Evolutionary conservation across 2,113 vertebrate species (phyloP), one percentile per base, ranked within the genome.

Genomic region (Thryonomys swinderianus): DNA sequence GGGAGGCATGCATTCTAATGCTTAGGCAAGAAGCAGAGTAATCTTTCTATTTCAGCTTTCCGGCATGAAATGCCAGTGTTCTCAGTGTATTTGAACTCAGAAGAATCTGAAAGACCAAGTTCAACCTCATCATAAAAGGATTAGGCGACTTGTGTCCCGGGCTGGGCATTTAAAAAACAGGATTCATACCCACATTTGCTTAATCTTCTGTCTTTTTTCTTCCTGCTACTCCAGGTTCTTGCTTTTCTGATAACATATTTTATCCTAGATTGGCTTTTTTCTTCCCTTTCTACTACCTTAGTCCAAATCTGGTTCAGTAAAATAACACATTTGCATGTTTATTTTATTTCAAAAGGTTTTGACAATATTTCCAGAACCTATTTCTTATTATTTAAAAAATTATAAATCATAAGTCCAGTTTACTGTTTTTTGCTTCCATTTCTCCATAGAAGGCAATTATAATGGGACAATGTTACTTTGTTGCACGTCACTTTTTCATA

Each of bases 291-390:
- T 93, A 7, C 25, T 74, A 13, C 9, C 20, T 45, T 12, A 2
- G 25, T 53, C 57, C 51, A 71, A 20, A 13, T 37, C 78, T 78
- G 6, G 74, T 71, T 45, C 66, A 45, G 2, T 48, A 71, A 53
- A 37, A 40, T 25, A 81, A 25, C 7, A 86, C 30, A 64, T 74
- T 67, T 87, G 17, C 40, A 45, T 82, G 30, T 48, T 91, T 78
- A 34, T 71, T 90, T 37, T 83, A 27, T 82, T 92, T 88, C 55
- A 95, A 34, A 67, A 78, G 32, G 34, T 27, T 55, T 37, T 13
- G 13, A 82, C 96, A 88, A 30, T 79, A 61, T 93, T 93, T 92
- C 42, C 14, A 30, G 69, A 92, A 48, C 59, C 57, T 53, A 5
- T 53, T 88, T 61, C 12, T 74, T 53, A 4, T 78, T 66, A 42